These are phyloP conservation scores for Pollachius pollachius DNA, from an alignment of 2,113 vertebrate genomes.

Conservation along the genomic window DNA sequence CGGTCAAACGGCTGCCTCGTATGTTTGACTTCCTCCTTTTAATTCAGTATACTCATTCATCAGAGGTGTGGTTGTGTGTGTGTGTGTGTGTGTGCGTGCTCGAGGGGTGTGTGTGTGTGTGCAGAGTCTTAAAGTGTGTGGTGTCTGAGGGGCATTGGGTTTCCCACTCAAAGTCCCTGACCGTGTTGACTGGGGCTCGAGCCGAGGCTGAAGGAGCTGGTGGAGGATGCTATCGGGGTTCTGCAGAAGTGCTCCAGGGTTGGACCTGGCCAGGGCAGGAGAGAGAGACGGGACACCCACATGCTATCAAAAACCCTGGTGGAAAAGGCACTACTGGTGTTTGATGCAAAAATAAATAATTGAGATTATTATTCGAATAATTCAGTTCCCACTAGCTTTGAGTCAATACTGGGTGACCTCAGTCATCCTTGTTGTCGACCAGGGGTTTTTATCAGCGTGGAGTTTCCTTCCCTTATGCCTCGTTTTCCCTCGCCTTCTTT, in stretches of 20 bases:
- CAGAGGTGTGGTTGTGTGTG: constrained; percentile 6
- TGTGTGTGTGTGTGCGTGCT: constrained; percentile 20
- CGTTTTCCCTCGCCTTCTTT: constrained; percentile 14
- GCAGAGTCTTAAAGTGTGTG: constrained; percentile 10
- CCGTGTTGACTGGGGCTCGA: too few relatives aligned
- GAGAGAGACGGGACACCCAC: constrained; percentile 35
- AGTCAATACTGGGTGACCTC: not conserved
- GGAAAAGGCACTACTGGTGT: too few relatives aligned
- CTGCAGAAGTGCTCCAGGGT: not conserved
- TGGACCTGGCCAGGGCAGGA: constrained; percentile 29
- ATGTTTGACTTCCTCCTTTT: too few relatives aligned
- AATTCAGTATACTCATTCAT: too few relatives aligned
- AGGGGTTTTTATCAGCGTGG: constrained; percentile 45
- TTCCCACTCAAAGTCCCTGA: not conserved
- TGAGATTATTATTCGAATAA: too few relatives aligned
- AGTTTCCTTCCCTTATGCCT: constrained; percentile 27
- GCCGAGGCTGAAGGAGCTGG: too few relatives aligned
- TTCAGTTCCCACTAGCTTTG: too few relatives aligned
- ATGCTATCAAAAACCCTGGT: constrained; percentile 30
- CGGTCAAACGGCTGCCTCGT: too few relatives aligned
- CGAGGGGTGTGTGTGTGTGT: constrained; percentile 24
- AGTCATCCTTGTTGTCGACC: constrained; percentile 23
- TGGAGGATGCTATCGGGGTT: too few relatives aligned
- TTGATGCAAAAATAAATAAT: too few relatives aligned
- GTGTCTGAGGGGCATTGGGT: constrained; percentile 38